Evolutionary conservation across 2,797 vertebrate genomes (phyloP).

Genomic region (Lacerta bilineata): DNA sequence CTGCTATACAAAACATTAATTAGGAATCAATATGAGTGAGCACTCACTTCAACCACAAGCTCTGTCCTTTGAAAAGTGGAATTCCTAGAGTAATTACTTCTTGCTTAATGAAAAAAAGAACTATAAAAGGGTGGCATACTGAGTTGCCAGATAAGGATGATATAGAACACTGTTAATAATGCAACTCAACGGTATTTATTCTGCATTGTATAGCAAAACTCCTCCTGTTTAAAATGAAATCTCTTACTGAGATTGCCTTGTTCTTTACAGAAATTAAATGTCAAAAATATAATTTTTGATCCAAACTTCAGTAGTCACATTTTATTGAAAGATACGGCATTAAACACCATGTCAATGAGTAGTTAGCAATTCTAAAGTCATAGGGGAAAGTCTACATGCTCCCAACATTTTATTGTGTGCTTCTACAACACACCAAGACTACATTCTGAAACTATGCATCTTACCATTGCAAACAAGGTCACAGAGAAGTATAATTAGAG

Average conservation of each 20-base stretch:
- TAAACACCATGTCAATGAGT: not conserved
- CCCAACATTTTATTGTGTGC: not conserved
- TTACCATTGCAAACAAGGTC: not conserved
- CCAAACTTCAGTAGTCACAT: not conserved
- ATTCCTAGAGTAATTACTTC: constrained; percentile 31
- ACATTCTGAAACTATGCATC: not conserved
- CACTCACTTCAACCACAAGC: constrained; percentile 14
- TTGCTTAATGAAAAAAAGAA: constrained; percentile 24
- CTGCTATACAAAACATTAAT: constrained; percentile 54
- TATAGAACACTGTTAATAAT: constrained; percentile 34
- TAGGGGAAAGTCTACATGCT: not conserved
- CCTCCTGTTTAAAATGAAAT: not conserved
- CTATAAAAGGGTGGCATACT: not conserved
- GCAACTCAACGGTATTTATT: not conserved
- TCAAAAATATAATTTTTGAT: not conserved
- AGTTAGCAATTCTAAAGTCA: not conserved
- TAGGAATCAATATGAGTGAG: constrained; percentile 40
- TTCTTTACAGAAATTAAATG: constrained; percentile 5
- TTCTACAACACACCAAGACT: not conserved
- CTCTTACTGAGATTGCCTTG: not conserved
- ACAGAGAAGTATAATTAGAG: constrained; percentile 1
- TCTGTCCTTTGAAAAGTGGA: not conserved
- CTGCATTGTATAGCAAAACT: not conserved
- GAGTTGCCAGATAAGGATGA: constrained; percentile 44
- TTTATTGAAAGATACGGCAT: not conserved